Base-by-base conservation (phyloP, 1,140 invertebrate genomes). In the Drosophila ohnishii region DNA sequence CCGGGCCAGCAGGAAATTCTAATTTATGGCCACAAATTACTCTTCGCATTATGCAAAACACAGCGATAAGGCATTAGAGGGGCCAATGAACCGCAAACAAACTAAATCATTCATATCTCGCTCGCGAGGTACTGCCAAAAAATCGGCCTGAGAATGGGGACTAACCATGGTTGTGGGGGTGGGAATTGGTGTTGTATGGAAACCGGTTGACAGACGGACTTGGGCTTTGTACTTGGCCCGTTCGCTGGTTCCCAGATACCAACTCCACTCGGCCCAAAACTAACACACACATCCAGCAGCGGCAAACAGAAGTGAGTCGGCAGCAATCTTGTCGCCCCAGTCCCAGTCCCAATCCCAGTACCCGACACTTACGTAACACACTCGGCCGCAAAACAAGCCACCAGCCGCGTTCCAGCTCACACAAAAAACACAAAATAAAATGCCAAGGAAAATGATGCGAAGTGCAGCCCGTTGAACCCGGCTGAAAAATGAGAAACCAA, bases 51-150 rank as follows among this genome's bases (percentile, higher is more conserved):
- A 86, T 81, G 82, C 70, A 86, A 86, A 86, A 81, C 58, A 75
- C 28, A 37, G 62, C 70, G 75, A 82, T 75, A 82, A 80, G 71
- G 58, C 51, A 79, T 87, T 87, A 66, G 79, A 74, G 56, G 65
- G 83, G 79, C 64, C 83, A 86, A 83, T 83, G 84, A 86, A 86
- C 84, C 64, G 84, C 67, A 87, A 70, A 51, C 28, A 63, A 88
- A 77, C 84, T 74, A 83, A 82, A 87, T 87, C 72, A 86, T 79
- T 86, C 83, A 83, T 86, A 78, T 83, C 75, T 61, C 9, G 28
- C 45, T 45, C 34, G 25, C 45, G 60, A 71, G 71, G 73, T 80
- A 85, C 64, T 80, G 74, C 74, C 81, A 67, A 85, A 80, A 78
- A 47, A 44, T 22, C 32, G 37, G 37, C 5, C 22, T 22, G 39